Evolutionary conservation across 2,888 invertebrate species (phyloP).

Genomic region (Drosophila yooni): DNA sequence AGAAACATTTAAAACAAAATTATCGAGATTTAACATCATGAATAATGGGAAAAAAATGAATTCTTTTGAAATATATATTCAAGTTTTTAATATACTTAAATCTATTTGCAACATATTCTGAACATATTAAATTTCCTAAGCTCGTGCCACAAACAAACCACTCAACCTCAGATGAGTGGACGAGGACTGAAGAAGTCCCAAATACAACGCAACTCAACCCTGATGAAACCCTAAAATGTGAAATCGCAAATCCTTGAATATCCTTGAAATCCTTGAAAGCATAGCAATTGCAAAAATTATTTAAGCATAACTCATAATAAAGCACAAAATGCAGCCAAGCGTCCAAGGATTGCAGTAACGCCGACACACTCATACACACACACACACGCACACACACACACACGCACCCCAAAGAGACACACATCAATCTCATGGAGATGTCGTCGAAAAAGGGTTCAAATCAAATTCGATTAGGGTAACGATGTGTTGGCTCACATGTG

Average conservation of each 20-base stretch:
- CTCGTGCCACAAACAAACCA: constrained; percentile 3
- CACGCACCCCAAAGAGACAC: constrained; percentile 4
- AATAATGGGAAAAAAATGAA: background rate
- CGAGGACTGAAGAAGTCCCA: background rate
- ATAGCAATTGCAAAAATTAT: constrained; percentile 47
- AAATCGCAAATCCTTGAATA: constrained; percentile 11
- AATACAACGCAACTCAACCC: constrained; percentile 5
- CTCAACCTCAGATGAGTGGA: background rate
- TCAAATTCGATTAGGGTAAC: constrained; percentile 81
- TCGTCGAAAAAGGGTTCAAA: constrained; percentile 75
- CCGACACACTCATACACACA: constrained; percentile 1
- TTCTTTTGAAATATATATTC: background rate
- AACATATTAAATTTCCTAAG: background rate
- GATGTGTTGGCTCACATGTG: constrained; percentile 46
- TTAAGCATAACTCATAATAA: constrained; percentile 48
- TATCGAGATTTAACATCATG: background rate
- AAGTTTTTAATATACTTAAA: background rate
- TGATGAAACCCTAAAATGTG: background rate
- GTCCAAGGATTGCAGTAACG: constrained; percentile 43
- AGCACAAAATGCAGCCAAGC: constrained; percentile 46
- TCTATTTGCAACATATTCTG: background rate
- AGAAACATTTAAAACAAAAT: background rate
- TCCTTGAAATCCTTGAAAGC: constrained; percentile 11
- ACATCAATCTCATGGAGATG: constrained; percentile 37
- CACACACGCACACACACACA: constrained; percentile 1